Conservation (phyloP, 1,140 invertebrate genomes). For the Drosophila parabipectinata region DNA sequence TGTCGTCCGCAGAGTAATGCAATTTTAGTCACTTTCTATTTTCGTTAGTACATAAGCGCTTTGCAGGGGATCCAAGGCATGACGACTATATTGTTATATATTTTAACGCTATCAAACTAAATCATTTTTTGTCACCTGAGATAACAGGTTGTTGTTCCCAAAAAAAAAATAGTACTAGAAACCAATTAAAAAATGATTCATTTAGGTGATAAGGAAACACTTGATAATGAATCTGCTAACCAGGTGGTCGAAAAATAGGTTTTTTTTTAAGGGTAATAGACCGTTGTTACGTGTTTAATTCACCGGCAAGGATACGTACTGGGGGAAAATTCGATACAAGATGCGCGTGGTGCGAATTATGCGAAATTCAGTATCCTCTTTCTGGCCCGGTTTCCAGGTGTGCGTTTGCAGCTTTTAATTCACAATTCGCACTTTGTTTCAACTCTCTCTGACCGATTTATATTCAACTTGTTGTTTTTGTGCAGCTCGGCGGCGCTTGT, state of each 20-base stretch:
- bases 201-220: background rate
- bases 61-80: background rate
- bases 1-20: slow-evolving; percentile 4
- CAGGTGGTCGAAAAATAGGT: background rate
- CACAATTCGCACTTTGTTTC: slow-evolving; percentile 22
- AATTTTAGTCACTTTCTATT: slow-evolving; percentile 42
- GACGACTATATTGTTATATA: slow-evolving; percentile 38
- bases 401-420: slow-evolving; percentile 26
- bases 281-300: background rate
- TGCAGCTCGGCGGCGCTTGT: slow-evolving; percentile 17
- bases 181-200: slow-evolving; percentile 30
- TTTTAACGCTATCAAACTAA: slow-evolving; percentile 19
- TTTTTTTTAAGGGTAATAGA: background rate
- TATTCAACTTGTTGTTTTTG: slow-evolving; percentile 8
- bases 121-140: slow-evolving; percentile 6
- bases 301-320: slow-evolving; percentile 31
- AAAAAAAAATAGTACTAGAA: background rate
- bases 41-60: background rate
- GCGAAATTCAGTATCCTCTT: background rate
- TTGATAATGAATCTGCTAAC: background rate
- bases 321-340: slow-evolving; percentile 29
- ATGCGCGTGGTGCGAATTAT: slow-evolving; percentile 11
- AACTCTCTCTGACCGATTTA: slow-evolving; percentile 31
- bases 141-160: slow-evolving; percentile 6
- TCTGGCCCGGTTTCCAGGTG: slow-evolving; percentile 7